A percentile compares a stretch with the other conserved stretches of the same genome.
Conservation (phyloP, 2,113 vertebrate genomes). For the Brienomyrus brachyistius region DNA sequence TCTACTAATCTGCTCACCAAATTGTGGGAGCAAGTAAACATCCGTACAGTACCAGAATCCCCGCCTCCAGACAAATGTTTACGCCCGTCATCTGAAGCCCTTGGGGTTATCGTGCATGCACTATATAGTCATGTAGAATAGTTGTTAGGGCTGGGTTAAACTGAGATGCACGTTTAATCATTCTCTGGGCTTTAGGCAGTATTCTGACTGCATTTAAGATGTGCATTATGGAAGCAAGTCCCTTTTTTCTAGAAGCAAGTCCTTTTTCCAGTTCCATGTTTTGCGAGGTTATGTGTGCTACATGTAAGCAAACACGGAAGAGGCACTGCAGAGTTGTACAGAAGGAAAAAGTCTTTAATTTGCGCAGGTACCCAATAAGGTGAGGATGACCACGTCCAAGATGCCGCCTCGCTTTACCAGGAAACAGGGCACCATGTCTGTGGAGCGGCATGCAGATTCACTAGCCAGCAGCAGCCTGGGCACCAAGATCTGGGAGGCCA, state of each 20-base stretch:
- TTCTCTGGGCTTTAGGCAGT: neutral
- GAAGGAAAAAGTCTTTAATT: neutral
- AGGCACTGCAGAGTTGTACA: neutral
- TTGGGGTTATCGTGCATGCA: neutral
- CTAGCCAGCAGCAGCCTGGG: constrained; percentile 79
- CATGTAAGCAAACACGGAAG: neutral
- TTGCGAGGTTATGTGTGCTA: neutral
- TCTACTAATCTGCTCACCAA: neutral
- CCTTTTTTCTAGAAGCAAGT: neutral
- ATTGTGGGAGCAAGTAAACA: neutral
- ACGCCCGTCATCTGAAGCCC: neutral
- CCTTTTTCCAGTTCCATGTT: neutral
- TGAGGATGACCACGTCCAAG: constrained; percentile 74
- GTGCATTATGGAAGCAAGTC: neutral
- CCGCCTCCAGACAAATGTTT: neutral
- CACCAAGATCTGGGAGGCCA: constrained; percentile 95
- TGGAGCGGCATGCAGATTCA: constrained; percentile 72
- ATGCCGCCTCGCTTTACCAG: constrained; percentile 95
- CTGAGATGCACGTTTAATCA: neutral
- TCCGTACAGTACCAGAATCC: neutral
- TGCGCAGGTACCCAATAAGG: constrained; percentile 74
- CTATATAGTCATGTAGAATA: neutral
- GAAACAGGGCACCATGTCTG: constrained; percentile 77
- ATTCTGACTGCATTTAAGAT: neutral
- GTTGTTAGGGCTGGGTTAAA: neutral